Base-by-base conservation (phyloP, 2,797 vertebrate genomes). In the Micropoecilia bifurca region DNA sequence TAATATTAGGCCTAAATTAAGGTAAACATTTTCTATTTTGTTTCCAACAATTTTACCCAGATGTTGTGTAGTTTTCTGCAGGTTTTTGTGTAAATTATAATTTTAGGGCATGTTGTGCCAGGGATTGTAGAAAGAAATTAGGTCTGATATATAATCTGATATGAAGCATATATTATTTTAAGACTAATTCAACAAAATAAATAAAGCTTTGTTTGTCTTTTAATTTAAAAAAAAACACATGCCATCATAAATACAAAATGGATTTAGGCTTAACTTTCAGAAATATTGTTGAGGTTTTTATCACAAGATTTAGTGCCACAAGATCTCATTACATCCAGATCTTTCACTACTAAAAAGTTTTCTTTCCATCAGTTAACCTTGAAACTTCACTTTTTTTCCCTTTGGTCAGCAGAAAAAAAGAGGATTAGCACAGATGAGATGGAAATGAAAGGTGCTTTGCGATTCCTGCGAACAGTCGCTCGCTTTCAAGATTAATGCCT, bases 331-430 rank as follows among this genome's bases (percentile, higher is more conserved):
- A 16, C 43, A 18, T 9, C 10, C 7, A 45, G 12, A 28, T 46
- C 25, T 71, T 71, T 71, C 12, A 46, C 43, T 46, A 8, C 43
- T 71, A 12, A 71, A 71, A 71, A 71, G 48, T 71, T 75, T 22
- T 20, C 25, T 39, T 61, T 39, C 14, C 8, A 28, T 63, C 20
- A 47, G 7, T 18, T 30, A 50, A 76, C 72, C 74, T 63, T 81
- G 53, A 77, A 33, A 69, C 45, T 83, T 63, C 25, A 25, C 50
- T 43, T 5, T 71, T 74, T 16, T 50, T 28, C 50, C 43, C 43
- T 45, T 73, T 75, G 69, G 39, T 72, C 75, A 77, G 74, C 66
- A 76, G 71, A 76, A 68, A 72, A 61, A 72, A 13, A n/a, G 9
- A 50, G 6, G 20, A 78, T n/a, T 39, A 47, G 57, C 63, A 76